These are phyloP conservation scores for Melangyna quadrimaculata DNA, from an alignment of 2,888 invertebrate genomes.

Conservation along the genomic window DNA sequence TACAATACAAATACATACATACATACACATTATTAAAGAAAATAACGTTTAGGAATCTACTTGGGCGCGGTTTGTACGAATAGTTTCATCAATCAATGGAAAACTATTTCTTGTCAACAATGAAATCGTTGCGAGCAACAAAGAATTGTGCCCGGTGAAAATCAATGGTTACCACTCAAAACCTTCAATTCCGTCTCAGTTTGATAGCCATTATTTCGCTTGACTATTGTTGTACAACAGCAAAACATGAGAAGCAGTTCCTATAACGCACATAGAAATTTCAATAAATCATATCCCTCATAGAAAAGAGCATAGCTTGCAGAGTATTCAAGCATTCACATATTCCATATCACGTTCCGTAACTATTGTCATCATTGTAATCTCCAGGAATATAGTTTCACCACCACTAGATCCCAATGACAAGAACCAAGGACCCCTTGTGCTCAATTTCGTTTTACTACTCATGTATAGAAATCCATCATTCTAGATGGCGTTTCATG, in stretches of 20 bases:
- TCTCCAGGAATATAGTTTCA: slow-evolving; percentile 20
- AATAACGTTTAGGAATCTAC: no score
- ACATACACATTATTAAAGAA: no score
- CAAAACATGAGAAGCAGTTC: slow-evolving; percentile 44
- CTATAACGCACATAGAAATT: slow-evolving; percentile 42
- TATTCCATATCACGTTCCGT: neutral
- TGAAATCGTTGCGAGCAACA: neutral
- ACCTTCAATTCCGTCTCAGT: slow-evolving; percentile 45
- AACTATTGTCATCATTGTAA: slow-evolving; percentile 33
- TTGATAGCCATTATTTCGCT: slow-evolving; percentile 58
- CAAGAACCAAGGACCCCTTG: slow-evolving; percentile 44
- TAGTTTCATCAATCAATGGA: no score
- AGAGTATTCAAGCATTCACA: slow-evolving; percentile 28
- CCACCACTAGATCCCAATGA: slow-evolving; percentile 37
- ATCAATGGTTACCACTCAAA: slow-evolving; percentile 52
- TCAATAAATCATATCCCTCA: slow-evolving; percentile 62
- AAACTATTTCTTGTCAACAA: no score
- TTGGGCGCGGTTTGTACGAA: no score
- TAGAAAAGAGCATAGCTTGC: slow-evolving; percentile 27
- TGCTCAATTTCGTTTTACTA: slow-evolving; percentile 53
- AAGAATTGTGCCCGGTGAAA: slow-evolving; percentile 43
- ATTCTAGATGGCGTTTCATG: slow-evolving; percentile 54
- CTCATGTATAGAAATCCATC: slow-evolving; percentile 63
- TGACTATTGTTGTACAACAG: slow-evolving; percentile 56
- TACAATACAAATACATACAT: no score